phyloP scores from a whole-genome alignment of 2,797 vertebrate species.

The Rhincodon typus region DNA sequence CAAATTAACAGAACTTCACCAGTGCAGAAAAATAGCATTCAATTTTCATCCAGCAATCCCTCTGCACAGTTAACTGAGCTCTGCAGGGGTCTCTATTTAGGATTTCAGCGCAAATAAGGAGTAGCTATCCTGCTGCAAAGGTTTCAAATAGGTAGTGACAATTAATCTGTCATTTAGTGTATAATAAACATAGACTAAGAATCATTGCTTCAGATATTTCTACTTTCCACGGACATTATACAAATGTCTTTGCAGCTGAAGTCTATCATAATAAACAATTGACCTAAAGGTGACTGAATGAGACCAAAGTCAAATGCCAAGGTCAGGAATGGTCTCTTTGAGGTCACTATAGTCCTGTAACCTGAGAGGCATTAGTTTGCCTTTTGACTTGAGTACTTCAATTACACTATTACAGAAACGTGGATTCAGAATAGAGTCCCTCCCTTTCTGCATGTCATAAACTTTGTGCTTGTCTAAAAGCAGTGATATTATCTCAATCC shows the following conservation, averaged over 20 bases:
- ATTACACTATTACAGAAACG: neutral
- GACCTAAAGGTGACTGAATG: neutral
- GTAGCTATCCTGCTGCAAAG: neutral
- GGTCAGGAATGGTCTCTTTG: too few relatives aligned
- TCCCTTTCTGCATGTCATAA: neutral
- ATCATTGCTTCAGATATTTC: neutral
- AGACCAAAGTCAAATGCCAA: neutral
- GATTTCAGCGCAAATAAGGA: neutral
- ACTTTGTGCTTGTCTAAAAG: neutral
- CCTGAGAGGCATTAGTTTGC: neutral
- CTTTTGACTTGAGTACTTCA: neutral
- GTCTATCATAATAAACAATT: neutral
- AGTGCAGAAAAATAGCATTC: neutral
- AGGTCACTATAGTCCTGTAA: neutral
- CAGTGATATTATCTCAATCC: neutral
- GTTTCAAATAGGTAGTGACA: neutral
- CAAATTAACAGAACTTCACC: neutral
- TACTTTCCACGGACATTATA: neutral
- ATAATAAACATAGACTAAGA: neutral
- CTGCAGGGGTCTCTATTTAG: neutral
- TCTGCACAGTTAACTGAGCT: neutral
- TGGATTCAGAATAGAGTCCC: neutral
- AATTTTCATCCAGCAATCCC: neutral
- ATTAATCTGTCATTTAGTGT: neutral
- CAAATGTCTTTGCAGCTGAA: neutral